A percentile compares a stretch with the other conserved stretches of the same genome.
phyloP scores from a whole-genome alignment of 2,797 vertebrate genomes.

The Rousettus madagascariensis region DNA sequence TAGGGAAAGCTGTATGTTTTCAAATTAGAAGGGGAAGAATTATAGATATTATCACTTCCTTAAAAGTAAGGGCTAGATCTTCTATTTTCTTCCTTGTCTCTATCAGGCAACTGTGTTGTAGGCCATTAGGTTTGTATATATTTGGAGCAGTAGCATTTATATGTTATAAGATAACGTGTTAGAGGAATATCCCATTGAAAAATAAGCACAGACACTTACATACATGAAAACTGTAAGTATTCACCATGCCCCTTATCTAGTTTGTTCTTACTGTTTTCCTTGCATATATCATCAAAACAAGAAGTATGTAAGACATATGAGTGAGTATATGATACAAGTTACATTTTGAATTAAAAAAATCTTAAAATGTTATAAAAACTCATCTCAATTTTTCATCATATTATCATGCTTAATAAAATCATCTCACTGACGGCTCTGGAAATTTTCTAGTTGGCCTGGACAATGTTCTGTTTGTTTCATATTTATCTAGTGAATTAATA shows the following conservation, averaged over 20 bases:
- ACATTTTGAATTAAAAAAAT: constrained; percentile 45
- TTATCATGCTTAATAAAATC: constrained; percentile 17
- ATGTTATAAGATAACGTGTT: neutral
- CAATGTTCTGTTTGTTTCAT: neutral
- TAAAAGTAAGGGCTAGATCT: neutral
- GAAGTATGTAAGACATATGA: neutral
- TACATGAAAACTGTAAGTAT: neutral
- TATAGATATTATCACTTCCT: neutral
- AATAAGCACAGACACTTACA: neutral
- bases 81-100: constrained; percentile 7
- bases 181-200: neutral
- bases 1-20: constrained; percentile 19
- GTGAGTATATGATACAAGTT: neutral
- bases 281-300: neutral
- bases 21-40: neutral
- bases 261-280: neutral
- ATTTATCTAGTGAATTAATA: constrained; percentile 41
- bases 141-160: neutral
- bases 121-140: neutral
- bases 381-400: neutral
- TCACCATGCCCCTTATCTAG: neutral
- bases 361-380: constrained; percentile 37
- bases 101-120: neutral
- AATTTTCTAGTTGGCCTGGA: neutral
- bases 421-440: neutral